A percentile compares a stretch with the other conserved stretches of the same genome.
Evolutionary conservation across 2,113 vertebrate species (phyloP).

Genomic region (Cricetomys ansorgei): DNA sequence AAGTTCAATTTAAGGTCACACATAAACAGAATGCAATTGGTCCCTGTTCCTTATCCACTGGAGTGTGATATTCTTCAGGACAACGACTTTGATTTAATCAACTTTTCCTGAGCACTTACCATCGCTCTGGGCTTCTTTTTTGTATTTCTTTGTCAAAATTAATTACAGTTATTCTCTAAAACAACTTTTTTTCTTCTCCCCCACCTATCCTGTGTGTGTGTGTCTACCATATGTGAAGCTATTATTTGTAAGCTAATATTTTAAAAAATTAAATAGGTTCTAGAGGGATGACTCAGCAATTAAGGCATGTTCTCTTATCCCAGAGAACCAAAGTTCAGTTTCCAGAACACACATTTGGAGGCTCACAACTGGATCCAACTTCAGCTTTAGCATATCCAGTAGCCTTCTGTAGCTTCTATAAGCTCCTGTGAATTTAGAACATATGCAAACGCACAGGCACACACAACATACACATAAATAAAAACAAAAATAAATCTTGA

Average conservation of each 20-base stretch:
- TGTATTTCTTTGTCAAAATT: slow-evolving; percentile 43
- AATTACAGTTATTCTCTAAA: background rate
- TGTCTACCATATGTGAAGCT: background rate
- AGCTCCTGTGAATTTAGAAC: no score
- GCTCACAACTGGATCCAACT: background rate
- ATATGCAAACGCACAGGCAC: background rate
- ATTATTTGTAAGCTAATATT: background rate
- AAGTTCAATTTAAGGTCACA: slow-evolving; percentile 59
- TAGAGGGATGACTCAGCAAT: background rate
- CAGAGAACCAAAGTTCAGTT: background rate
- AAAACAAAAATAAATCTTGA: background rate
- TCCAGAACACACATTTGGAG: background rate
- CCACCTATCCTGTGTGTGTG: background rate
- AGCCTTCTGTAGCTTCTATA: background rate
- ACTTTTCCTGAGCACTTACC: background rate
- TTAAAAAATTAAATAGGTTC: background rate
- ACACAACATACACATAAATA: no score
- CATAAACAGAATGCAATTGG: slow-evolving; percentile 23
- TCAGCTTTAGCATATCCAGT: background rate
- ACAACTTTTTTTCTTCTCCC: no score
- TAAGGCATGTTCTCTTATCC: background rate
- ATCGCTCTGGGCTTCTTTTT: background rate
- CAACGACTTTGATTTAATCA: slow-evolving; percentile 12
- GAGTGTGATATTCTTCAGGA: background rate
- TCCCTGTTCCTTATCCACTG: background rate